These are phyloP conservation scores for Entelurus aequoreus DNA, from an alignment of 2,113 vertebrate species.

Conservation along the genomic window DNA sequence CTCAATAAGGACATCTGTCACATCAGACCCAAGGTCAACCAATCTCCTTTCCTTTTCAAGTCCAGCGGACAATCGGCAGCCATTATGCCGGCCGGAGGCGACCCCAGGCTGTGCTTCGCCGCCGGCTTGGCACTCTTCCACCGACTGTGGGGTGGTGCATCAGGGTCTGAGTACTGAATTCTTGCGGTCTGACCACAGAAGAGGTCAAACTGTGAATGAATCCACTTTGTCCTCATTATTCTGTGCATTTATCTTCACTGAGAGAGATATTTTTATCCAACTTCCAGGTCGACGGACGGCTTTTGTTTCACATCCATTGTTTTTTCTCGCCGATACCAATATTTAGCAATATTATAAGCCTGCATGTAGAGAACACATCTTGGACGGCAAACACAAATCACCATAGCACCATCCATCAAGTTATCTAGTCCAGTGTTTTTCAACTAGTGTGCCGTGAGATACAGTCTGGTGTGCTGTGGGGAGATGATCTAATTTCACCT, in stretches of 20 bases:
- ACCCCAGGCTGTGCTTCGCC: conserved; percentile 56
- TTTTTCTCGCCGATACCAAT: conserved; percentile 40
- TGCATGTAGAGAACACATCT: conserved; percentile 50
- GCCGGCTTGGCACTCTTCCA: conserved; percentile 48
- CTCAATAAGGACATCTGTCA: conserved; percentile 16
- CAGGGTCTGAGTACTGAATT: conserved; percentile 38
- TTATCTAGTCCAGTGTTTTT: too few species aligned
- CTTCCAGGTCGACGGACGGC: background rate
- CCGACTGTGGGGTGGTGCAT: conserved; percentile 28
- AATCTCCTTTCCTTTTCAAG: conserved; percentile 25
- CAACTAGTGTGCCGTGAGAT: too few species aligned
- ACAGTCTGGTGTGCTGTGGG: too few species aligned
- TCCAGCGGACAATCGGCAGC: conserved; percentile 49
- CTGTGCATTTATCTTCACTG: conserved; percentile 47
- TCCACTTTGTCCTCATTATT: conserved; percentile 29
- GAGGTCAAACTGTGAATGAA: conserved; percentile 47
- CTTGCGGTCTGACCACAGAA: conserved; percentile 19
- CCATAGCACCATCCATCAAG: too few species aligned
- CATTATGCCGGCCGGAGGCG: conserved; percentile 29
- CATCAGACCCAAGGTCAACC: conserved; percentile 20
- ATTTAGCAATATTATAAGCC: conserved; percentile 60
- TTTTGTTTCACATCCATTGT: conserved; percentile 26
- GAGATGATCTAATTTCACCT: too few species aligned
- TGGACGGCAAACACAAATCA: too few species aligned
- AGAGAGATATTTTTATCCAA: conserved; percentile 34